Evolutionary conservation across 2,797 vertebrate genomes (phyloP).

Genomic region (Harpagifer antarcticus): DNA sequence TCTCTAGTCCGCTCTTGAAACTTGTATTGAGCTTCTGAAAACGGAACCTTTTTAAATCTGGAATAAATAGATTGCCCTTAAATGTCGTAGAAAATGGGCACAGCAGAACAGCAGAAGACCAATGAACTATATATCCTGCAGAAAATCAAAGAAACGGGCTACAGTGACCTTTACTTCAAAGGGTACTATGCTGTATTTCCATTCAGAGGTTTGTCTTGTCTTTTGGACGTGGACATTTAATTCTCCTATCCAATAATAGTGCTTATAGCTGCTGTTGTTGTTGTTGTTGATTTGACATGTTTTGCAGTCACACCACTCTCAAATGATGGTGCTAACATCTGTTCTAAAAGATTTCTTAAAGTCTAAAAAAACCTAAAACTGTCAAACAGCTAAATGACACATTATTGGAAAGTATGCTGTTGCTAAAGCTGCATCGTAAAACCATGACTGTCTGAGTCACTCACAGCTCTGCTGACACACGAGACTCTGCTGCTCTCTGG

Average conservation of each 20-base stretch:
- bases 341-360: neutral
- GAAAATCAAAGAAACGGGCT: neutral
- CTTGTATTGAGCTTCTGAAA: neutral
- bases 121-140: neutral
- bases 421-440: neutral
- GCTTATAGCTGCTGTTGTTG: neutral
- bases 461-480: neutral
- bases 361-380: no score
- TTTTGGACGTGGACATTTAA: neutral
- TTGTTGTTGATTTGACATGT: no score
- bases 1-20: neutral
- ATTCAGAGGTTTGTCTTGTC: no score
- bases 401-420: neutral
- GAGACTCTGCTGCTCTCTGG: slow-evolving; percentile 46
- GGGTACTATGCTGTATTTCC: no score
- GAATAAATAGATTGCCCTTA: neutral
- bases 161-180: neutral
- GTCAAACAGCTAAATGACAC: neutral
- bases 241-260: neutral
- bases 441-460: neutral
- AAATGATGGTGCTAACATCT: neutral
- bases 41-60: neutral
- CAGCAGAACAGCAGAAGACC: neutral
- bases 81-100: neutral
- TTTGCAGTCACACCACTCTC: neutral